Base-by-base conservation (phyloP, 2,888 invertebrate genomes). In the Chaetoderma sp. region DNA sequence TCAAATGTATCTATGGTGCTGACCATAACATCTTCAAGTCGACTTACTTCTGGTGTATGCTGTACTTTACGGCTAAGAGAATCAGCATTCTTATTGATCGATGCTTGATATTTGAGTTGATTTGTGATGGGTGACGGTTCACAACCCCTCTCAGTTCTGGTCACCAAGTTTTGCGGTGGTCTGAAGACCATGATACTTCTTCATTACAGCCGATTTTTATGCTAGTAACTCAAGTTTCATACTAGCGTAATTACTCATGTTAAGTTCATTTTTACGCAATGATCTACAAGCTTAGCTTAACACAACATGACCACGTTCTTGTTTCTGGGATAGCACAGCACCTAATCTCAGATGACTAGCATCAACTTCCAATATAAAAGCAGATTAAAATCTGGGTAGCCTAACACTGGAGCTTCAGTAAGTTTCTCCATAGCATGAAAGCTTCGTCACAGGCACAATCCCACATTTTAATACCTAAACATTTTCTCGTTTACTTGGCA, bases 161-260 rank as follows among this genome's bases (percentile, higher is more conserved):
- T 39, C 74, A 30, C 64, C 66, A 8, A 74, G 45, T 61, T 74
- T 72, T 1, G 72, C 64, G 2, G 65, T 60, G 4, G 59, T 63
- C 36, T 65, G 59, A 8, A 59, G 52, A 21, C 65, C 68, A 42
- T 61, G 30, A 33, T 65, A 72, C 56, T 71, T 71, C 23, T 70
- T 67, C 0, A 67, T 63, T 10, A 73, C 60, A 8, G 73, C 71
- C 73, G 71, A 73, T 44, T 69, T 71, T 28, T 73, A 32, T 5
- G 49, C 70, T 10, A 73, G 60, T 8, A 72, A 65, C 32, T 77
- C 71, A 4, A 73, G 42, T 60, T 74, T 72, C 56, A 62, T 67
- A 10, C 56, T 60, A n/a, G n/a, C n/a, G n/a, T n/a, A n/a, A n/a
- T n/a, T n/a, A n/a, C n/a, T n/a, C n/a, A n/a, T n/a, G n/a, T n/a